Percentiles rank a stretch among this genome's conserved stretches.
These are phyloP conservation scores for Cosmia pyralina DNA, from an alignment of 2,888 invertebrate genomes.

Conservation along the genomic window DNA sequence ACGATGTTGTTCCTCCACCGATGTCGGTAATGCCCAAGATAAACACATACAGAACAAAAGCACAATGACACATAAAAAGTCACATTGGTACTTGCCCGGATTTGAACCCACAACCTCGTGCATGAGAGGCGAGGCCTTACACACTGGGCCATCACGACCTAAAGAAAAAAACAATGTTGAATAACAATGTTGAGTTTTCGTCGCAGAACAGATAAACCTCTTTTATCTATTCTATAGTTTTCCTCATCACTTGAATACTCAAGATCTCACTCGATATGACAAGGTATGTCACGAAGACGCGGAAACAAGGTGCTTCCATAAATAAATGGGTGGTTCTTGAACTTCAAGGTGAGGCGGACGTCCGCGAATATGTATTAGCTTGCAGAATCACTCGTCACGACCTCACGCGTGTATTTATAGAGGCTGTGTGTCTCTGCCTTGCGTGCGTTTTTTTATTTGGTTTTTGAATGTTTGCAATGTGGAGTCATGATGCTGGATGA, in stretches of 20 bases:
- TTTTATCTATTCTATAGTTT: no score
- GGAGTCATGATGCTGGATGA: conserved; percentile 1
- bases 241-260: neutral
- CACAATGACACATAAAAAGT: neutral
- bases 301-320: conserved; percentile 46
- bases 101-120: neutral
- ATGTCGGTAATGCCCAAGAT: neutral
- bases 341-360: conserved; percentile 68
- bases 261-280: conserved; percentile 12
- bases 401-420: conserved; percentile 35
- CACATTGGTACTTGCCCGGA: conserved; percentile 7
- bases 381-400: conserved; percentile 66
- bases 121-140: neutral
- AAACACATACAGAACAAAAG: conserved; percentile 1
- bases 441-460: conserved; percentile 7
- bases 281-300: conserved; percentile 24
- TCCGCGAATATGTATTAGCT: conserved; percentile 64
- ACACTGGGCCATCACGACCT: conserved; percentile 15
- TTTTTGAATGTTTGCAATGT: neutral
- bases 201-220: no score
- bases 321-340: conserved; percentile 50
- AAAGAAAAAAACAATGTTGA: conserved; percentile 3
- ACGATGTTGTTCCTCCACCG: neutral
- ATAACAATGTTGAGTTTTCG: conserved; percentile 5
- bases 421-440: conserved; percentile 26